Evolutionary conservation across 1,140 invertebrate genomes (phyloP).

Genomic region (Drusus annulatus): DNA sequence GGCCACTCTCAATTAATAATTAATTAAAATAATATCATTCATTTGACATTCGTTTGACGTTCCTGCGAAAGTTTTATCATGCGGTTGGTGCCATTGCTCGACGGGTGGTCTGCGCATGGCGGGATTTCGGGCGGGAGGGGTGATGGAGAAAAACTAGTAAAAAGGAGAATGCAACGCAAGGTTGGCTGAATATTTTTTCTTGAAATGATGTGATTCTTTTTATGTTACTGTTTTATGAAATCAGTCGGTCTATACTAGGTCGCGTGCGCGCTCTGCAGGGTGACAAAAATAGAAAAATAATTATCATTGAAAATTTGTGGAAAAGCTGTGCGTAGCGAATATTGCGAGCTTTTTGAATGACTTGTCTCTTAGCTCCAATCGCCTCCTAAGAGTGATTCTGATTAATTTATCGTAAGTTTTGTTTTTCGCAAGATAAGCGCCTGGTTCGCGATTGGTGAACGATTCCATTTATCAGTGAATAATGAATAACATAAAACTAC

Average conservation of each 20-base stretch:
- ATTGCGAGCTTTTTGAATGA: not conserved
- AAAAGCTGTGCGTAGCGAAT: not conserved
- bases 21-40: conserved; percentile 11
- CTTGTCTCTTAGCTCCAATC: not conserved
- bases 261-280: conserved; percentile 9
- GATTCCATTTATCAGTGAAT: not conserved
- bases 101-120: not conserved
- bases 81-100: not conserved
- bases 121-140: not conserved
- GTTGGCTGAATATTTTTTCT: no score
- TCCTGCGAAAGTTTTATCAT: not conserved
- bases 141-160: not conserved
- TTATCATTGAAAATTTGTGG: no score
- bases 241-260: not conserved
- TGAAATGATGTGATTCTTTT: not conserved
- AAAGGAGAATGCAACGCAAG: not conserved
- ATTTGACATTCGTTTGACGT: conserved; percentile 20
- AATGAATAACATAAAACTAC: not conserved
- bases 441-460: not conserved
- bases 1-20: conserved; percentile 9
- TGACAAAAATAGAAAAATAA: conserved; percentile 24
- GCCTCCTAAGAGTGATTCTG: conserved; percentile 1
- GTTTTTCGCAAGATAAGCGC: conserved; percentile 21
- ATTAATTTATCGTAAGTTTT: conserved; percentile 19
- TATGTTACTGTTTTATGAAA: not conserved